Percentiles rank a stretch among this genome's conserved stretches.
phyloP scores from a whole-genome alignment of 2,797 vertebrate species.

The Poliocrania exsul region DNA sequence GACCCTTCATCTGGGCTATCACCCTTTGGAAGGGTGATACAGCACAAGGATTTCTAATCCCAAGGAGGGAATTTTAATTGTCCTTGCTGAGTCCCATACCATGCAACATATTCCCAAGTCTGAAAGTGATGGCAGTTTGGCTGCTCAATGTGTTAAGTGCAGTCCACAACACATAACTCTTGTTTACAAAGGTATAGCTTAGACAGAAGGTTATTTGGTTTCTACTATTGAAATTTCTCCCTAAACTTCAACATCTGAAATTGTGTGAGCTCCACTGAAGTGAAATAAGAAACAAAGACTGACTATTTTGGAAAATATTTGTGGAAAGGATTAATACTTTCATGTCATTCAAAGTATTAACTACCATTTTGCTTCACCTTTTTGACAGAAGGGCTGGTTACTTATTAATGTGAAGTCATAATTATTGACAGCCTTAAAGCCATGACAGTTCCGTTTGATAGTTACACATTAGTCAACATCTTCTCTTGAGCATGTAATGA shows the following conservation, averaged over 20 bases:
- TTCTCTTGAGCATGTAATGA: slow-evolving; percentile 46
- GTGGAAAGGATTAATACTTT: slow-evolving; percentile 26
- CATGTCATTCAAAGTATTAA: slow-evolving; percentile 24
- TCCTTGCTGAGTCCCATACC: background rate
- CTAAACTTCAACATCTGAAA: background rate
- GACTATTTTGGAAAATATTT: background rate
- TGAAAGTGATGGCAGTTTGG: background rate
- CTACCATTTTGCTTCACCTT: slow-evolving; percentile 53
- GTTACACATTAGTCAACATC: slow-evolving; percentile 67
- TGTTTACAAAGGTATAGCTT: background rate
- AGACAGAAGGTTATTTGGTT: background rate
- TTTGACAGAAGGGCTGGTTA: slow-evolving; percentile 64
- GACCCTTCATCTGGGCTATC: background rate
- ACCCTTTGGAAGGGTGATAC: background rate
- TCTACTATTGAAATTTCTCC: background rate
- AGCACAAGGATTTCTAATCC: slow-evolving; percentile 25
- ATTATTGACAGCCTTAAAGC: slow-evolving; percentile 65
- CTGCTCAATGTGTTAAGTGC: background rate
- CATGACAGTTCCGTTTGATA: slow-evolving; percentile 62
- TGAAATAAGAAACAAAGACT: background rate
- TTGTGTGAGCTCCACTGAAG: background rate
- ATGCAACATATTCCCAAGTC: accelerated
- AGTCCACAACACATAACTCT: background rate
- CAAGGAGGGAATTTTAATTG: background rate
- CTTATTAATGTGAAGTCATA: slow-evolving; percentile 65